These are phyloP conservation scores for Parnassius apollo DNA, from an alignment of 2,888 invertebrate species.

Conservation along the genomic window DNA sequence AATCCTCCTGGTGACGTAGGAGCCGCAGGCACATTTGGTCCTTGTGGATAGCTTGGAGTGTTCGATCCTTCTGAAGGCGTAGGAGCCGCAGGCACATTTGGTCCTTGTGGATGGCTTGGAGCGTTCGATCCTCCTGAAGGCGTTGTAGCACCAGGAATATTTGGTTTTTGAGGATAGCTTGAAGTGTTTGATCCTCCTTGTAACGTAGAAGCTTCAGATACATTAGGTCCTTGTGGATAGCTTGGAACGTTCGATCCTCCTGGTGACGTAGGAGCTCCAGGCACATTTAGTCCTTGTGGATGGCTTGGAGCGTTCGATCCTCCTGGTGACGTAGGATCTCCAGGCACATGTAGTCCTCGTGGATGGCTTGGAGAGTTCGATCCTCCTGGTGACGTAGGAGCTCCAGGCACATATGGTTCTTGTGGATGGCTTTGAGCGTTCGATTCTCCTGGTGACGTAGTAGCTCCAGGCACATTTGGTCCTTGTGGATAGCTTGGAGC, in stretches of 20 bases:
- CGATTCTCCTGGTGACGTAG: no score
- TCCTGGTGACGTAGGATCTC: not conserved
- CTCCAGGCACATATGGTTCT: no score
- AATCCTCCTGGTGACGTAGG: not conserved
- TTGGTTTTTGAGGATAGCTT: not conserved
- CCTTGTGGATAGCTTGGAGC: no score
- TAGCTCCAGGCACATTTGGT: no score
- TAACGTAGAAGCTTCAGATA: not conserved
- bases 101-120: not conserved
- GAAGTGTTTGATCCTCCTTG: not conserved
- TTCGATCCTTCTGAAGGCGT: not conserved
- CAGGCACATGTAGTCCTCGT: not conserved
- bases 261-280: not conserved
- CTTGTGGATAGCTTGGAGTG: no score
- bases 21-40: no score
- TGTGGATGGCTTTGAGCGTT: no score
- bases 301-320: no score
- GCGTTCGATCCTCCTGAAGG: not conserved
- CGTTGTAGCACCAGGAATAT: not conserved
- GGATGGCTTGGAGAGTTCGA: not conserved
- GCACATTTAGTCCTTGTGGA: no score
- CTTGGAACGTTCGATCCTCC: not conserved
- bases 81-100: not conserved
- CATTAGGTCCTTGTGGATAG: not conserved
- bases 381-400: no score